Evolutionary conservation across 2,113 vertebrate species (phyloP).

Genomic region (Panurus biarmicus): DNA sequence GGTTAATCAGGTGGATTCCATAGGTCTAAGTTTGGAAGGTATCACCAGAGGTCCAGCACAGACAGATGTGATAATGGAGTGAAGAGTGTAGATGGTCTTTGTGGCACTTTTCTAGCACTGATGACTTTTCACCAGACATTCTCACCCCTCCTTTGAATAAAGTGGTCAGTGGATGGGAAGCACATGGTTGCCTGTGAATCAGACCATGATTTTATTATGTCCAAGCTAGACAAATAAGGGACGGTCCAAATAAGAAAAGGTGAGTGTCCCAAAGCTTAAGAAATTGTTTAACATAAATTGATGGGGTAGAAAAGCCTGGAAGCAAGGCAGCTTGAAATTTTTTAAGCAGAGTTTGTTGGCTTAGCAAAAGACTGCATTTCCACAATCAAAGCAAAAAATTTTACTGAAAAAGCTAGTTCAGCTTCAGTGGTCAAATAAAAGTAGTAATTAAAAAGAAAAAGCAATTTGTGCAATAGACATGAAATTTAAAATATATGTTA

Average conservation of each 20-base stretch:
- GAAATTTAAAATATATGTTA: neutral
- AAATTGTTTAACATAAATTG: neutral
- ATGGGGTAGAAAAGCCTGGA: neutral
- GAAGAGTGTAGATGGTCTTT: neutral
- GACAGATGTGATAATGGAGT: neutral
- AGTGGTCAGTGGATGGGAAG: neutral
- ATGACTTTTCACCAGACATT: neutral
- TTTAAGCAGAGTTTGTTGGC: neutral
- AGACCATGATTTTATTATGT: neutral
- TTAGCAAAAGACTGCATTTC: neutral
- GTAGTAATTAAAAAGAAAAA: neutral
- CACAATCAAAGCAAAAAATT: neutral
- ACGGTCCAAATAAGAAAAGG: neutral
- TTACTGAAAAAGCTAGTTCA: neutral
- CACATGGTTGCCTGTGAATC: neutral
- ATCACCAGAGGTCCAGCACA: neutral
- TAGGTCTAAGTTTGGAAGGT: neutral
- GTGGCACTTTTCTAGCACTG: neutral
- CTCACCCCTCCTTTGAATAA: neutral
- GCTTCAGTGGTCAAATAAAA: neutral
- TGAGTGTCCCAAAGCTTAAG: neutral
- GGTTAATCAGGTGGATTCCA: neutral
- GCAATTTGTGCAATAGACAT: neutral
- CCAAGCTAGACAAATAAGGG: neutral
- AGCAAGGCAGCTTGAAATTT: neutral